Conservation (phyloP, 2,888 invertebrate genomes). For the Pristionchus japonicus region DNA sequence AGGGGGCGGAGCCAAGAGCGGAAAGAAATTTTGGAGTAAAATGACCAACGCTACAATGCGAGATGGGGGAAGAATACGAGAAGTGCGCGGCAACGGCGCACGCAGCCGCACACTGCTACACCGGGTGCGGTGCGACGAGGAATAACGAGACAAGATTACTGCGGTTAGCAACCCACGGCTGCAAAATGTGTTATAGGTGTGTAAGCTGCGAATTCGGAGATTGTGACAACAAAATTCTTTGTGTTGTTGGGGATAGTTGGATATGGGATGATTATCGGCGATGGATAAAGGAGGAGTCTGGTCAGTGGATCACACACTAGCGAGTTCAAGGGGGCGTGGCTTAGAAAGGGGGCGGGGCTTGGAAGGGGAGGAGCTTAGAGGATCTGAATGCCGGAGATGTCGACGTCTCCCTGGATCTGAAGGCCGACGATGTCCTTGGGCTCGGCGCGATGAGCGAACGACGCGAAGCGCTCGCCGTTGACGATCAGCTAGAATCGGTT, state of each 20-base stretch:
- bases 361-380: constrained; percentile 48
- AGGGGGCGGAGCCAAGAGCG: constrained; percentile 29
- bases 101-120: not conserved
- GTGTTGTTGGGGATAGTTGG: not conserved
- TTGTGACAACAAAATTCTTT: not conserved
- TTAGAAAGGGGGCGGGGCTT: not conserved
- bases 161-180: not conserved
- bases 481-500: constrained; percentile 70
- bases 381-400: constrained; percentile 58
- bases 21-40: not conserved
- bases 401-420: constrained; percentile 64
- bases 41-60: constrained; percentile 29
- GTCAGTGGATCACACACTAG: constrained; percentile 30
- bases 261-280: constrained; percentile 18
- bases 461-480: constrained; percentile 71
- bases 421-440: constrained; percentile 67
- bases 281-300: not conserved
- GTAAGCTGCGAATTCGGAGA: not conserved
- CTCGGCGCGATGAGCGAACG: constrained; percentile 71
- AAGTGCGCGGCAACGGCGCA: not conserved
- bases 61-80: not conserved
- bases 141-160: not conserved
- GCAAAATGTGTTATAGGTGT: not conserved
- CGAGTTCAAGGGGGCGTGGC: not conserved
- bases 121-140: constrained; percentile 12